Evolutionary conservation across 2,797 vertebrate species (phyloP).

Genomic region (Cygnus olor): DNA sequence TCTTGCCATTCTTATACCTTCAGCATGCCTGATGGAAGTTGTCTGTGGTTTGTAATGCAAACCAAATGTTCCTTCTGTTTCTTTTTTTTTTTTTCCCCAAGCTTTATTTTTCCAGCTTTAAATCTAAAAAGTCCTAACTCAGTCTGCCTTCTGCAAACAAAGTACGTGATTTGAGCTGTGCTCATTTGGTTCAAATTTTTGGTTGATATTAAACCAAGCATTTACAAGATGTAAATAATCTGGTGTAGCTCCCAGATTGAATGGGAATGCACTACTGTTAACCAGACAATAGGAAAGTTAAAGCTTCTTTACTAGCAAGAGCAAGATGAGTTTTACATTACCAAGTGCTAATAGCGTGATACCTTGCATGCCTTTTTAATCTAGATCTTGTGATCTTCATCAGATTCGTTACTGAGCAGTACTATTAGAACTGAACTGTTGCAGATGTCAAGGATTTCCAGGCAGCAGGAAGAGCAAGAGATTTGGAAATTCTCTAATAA

Average conservation of each 20-base stretch:
- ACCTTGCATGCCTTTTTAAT: background rate
- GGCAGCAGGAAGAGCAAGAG: background rate
- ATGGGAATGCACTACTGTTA: background rate
- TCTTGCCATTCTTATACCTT: conserved; percentile 47
- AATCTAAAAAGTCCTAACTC: conserved; percentile 33
- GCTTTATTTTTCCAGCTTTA: conserved; percentile 65
- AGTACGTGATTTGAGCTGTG: conserved; percentile 10
- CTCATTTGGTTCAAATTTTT: conserved; percentile 67
- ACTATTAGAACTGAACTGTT: background rate
- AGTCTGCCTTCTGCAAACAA: conserved; percentile 46
- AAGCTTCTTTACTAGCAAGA: background rate
- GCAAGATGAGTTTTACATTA: conserved; percentile 12
- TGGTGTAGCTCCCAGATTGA: background rate
- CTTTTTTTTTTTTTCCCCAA: background rate
- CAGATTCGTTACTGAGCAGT: background rate
- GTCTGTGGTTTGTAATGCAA: conserved; percentile 68
- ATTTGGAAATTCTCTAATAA: background rate
- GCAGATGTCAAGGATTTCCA: conserved; percentile 16
- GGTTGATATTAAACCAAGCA: background rate
- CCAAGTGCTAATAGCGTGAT: background rate
- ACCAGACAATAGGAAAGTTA: background rate
- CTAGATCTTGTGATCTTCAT: conserved; percentile 1
- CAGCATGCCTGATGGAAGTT: conserved; percentile 51
- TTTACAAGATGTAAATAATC: conserved; percentile 44
- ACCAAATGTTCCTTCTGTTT: conserved; percentile 55